Evolutionary conservation across 2,888 invertebrate genomes (phyloP), one percentile per base, ranked within the genome.

Genomic region (Drosophila mercatorum): DNA sequence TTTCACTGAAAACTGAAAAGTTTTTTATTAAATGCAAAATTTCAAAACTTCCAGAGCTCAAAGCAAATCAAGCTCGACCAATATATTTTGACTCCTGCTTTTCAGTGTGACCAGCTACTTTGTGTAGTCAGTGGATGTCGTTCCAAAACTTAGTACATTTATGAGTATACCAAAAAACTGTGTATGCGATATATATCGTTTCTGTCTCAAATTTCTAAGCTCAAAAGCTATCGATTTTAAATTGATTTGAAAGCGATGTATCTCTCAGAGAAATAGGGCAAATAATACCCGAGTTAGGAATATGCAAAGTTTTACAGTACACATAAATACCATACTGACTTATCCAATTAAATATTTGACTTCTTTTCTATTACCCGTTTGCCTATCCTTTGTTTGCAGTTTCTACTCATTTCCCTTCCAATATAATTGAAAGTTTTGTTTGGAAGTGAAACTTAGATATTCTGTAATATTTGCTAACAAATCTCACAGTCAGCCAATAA

Each of bases 401-500:
- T 22, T 1, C 22, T 3, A 28, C 5, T 28, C 28, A 28, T 28
- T 28, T 28, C 28, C 28, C 28, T 28, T 28, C 5, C 22, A 26
- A 56, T 68, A 34, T 36, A 44, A 11, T 40, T 40, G 53, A 6
- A 44, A 40, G 17, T 2, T 17, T 36, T 17, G 56, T 67, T 67
- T 43, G 14, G 22, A 47, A 41, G 38, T 12, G 53, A 38, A 65
- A 65, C 44, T 61, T 55, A 7, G 49, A 26, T 8, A 38, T 40
- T n/a, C 26, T 47, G 51, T 67, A 58, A 62, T 49, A 62, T 65
- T n/a, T 36, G 49, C 72, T 43, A 55, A 70, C 64, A 59, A 72
- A 68, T 57, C 63, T 60, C 46, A 14, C 49, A 70, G 22, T 66
- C 52, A 62, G 65, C 68, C 38, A 76, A 68, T 53, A 69, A 51